Evolutionary conservation across 2,888 invertebrate species (phyloP).

Genomic region (Seira ritae): DNA sequence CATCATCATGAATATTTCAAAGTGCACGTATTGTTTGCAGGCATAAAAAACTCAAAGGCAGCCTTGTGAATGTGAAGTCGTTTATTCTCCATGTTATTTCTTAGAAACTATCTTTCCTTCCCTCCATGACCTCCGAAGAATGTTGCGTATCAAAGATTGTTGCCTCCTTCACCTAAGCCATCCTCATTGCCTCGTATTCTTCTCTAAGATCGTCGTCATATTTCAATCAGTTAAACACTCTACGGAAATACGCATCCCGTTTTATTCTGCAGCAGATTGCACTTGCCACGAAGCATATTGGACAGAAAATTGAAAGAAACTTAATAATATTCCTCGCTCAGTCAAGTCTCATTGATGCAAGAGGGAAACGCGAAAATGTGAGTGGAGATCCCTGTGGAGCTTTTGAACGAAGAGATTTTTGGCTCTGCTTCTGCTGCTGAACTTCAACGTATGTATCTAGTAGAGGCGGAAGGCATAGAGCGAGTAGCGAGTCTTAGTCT

Average conservation of each 20-base stretch:
- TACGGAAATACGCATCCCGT: slow-evolving; percentile 11
- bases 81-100: too few species aligned
- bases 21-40: too few species aligned
- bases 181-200: too few species aligned
- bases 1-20: too few species aligned
- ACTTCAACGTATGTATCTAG: slow-evolving; percentile 24
- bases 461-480: background rate
- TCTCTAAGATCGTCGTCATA: too few species aligned
- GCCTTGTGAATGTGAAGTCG: too few species aligned
- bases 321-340: slow-evolving; percentile 52
- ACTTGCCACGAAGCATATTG: slow-evolving; percentile 37
- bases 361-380: slow-evolving; percentile 18
- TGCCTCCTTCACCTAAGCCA: too few species aligned
- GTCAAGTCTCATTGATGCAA: background rate
- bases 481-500: background rate
- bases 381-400: slow-evolving; percentile 45
- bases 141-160: too few species aligned
- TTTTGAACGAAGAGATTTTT: slow-evolving; percentile 20
- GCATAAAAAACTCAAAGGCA: too few species aligned
- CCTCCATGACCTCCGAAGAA: too few species aligned
- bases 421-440: slow-evolving; percentile 26
- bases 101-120: too few species aligned
- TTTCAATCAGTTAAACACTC: background rate
- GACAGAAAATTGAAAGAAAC: slow-evolving; percentile 54
- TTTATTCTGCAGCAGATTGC: slow-evolving; percentile 47